Evolutionary conservation across 2,797 vertebrate genomes (phyloP), one percentile per base, ranked within the genome.

Genomic region (Aeoliscus strigatus): DNA sequence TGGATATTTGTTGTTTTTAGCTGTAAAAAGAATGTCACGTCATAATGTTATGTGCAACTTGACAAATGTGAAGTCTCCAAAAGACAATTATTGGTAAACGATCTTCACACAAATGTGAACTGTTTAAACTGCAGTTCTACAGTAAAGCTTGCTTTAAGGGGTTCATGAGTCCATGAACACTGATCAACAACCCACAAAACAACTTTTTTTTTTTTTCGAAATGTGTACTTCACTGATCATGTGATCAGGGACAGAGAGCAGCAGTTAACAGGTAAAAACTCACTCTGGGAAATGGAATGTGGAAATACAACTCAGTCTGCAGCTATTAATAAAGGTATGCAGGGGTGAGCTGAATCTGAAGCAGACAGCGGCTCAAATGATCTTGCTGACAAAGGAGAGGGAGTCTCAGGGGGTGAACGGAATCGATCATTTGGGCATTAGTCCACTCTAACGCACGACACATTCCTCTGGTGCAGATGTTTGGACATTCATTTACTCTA

Each of bases 221-320:
- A n/a, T n/a, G n/a, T n/a, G n/a, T n/a, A n/a, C n/a, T n/a, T n/a
- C n/a, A n/a, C n/a, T n/a, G n/a, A n/a, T n/a, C n/a, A n/a, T n/a
- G n/a, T n/a, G n/a, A n/a, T n/a, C n/a, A n/a, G n/a, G n/a, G 18
- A 6, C 3, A 21, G 18, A 6, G 18, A 21, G 3, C 18, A 6
- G 18, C n/a, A 21, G 18, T 21, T 21, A 85, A 92, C 90, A 92
- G 90, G 91, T 91, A 90, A 89, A 89, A 86, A 88, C 89, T 91
- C 85, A 76, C 89, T 84, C 84, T 62, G 66, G 81, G 75, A 86
- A 77, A 84, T 88, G 93, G 95, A 98, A 97, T 96, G 94, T 96
- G 93, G 94, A 95, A 93, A 91, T 92, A 85, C 93, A 91, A 91
- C 93, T 94, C 90, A 66, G 66, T 76, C 80, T 77, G 82, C 86